Evolutionary conservation across 2,797 vertebrate species (phyloP).

Genomic region (Eptatretus atami): DNA sequence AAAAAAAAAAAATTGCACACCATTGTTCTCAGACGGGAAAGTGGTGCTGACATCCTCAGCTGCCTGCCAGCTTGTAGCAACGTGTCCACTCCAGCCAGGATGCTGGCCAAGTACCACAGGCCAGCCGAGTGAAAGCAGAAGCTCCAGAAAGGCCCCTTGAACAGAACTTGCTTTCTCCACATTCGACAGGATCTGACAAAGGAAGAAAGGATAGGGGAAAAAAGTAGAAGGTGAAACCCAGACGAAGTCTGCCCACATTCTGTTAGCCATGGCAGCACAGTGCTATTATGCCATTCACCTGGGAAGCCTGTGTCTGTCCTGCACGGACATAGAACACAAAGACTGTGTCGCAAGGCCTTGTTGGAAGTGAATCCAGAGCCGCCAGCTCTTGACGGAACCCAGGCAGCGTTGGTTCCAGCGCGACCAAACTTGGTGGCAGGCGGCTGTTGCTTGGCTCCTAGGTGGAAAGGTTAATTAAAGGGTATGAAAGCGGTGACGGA

Average conservation of each 20-base stretch:
- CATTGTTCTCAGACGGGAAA: too few relatives aligned
- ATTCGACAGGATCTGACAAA: conserved; percentile 40
- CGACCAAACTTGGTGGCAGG: conserved; percentile 45
- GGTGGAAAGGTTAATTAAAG: neutral
- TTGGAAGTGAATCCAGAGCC: conserved; percentile 39
- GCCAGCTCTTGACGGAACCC: conserved; percentile 53
- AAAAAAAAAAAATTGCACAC: too few relatives aligned
- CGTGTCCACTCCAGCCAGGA: conserved; percentile 42
- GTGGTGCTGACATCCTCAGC: conserved; percentile 17
- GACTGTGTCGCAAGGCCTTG: conserved; percentile 43
- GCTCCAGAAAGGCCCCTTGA: conserved; percentile 45
- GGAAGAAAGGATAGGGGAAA: neutral
- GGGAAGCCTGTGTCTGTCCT: conserved; percentile 47
- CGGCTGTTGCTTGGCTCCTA: conserved; percentile 51
- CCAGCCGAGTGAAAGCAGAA: conserved; percentile 47
- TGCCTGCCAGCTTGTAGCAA: conserved; percentile 74
- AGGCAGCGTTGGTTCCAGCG: conserved; percentile 39
- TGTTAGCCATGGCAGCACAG: too few relatives aligned
- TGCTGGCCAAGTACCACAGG: conserved; percentile 39
- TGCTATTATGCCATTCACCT: conserved; percentile 18
- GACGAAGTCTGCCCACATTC: too few relatives aligned
- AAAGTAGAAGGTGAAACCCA: too few relatives aligned
- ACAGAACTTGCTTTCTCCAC: conserved; percentile 37
- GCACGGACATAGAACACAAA: conserved; percentile 65
- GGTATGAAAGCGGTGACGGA: too few relatives aligned